Percentiles rank a stretch among this genome's conserved stretches.
Conservation (phyloP, 23 tunicate genomes). For the Botrylloides violaceus region DNA sequence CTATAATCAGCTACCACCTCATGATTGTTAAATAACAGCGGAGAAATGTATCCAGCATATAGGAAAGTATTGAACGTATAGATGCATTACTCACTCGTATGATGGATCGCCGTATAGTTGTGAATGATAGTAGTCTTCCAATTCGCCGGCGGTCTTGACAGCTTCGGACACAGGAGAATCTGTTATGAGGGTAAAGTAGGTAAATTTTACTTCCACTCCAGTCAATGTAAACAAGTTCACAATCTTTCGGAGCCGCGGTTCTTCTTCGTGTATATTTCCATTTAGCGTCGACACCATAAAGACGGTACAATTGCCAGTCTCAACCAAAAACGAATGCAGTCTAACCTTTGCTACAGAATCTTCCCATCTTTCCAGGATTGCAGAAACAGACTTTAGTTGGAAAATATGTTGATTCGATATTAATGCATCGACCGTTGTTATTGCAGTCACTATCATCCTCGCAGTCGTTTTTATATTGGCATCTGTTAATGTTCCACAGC, state of each 20-base stretch:
- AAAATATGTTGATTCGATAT: constrained; percentile 16
- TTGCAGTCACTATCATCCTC: constrained; percentile 31
- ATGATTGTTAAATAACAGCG: no score
- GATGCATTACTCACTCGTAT: constrained; percentile 32
- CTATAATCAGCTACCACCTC: no score
- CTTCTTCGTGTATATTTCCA: no score
- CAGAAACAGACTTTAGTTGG: constrained; percentile 55
- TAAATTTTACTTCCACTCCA: no score
- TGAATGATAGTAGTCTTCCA: constrained; percentile 11
- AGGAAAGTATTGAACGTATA: no score
- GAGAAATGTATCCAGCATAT: no score
- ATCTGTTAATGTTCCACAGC: no score
- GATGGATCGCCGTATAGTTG: constrained; percentile 30
- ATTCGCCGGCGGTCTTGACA: constrained; percentile 17
- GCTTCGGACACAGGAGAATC: constrained; percentile 31
- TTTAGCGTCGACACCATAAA: no score
- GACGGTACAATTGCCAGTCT: no score
- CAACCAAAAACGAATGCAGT: no score
- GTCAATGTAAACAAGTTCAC: no score
- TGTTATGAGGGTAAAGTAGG: constrained; percentile 2
- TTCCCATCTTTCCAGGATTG: constrained; percentile 49
- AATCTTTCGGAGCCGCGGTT: no score
- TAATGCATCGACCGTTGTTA: constrained; percentile 30
- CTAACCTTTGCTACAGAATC: constrained; percentile 43
- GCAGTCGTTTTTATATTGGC: constrained; percentile 61